Percentiles rank a stretch among this genome's conserved stretches.
Evolutionary conservation across 2,113 vertebrate species (phyloP).

Genomic region (Stomatorhinus ivindoensis): DNA sequence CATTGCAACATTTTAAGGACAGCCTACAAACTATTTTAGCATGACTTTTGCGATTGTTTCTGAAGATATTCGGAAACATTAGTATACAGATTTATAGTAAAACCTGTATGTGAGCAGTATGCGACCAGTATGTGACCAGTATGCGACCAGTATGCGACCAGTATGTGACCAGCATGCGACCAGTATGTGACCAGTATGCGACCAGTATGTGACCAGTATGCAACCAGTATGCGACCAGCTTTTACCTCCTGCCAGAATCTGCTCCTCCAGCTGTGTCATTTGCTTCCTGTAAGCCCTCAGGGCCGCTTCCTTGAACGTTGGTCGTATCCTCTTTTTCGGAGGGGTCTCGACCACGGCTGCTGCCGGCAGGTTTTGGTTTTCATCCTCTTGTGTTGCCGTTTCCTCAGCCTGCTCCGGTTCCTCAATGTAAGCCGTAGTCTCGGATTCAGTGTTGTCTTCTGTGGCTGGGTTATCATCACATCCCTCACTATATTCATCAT

Average conservation of each 20-base stretch:
- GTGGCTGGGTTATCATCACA: constrained; percentile 53
- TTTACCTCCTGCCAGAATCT: constrained; percentile 90
- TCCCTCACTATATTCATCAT: constrained; percentile 59
- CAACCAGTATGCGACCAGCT: not conserved
- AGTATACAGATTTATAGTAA: not conserved
- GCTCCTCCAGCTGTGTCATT: constrained; percentile 87
- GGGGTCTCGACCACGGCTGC: constrained; percentile 56
- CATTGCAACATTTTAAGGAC: not conserved
- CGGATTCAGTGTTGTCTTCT: constrained; percentile 57
- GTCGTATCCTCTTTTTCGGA: constrained; percentile 73
- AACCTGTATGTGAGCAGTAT: not conserved
- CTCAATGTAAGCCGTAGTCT: constrained; percentile 62
- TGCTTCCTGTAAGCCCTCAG: constrained; percentile 87
- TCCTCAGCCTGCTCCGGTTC: constrained; percentile 31
- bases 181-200: not conserved
- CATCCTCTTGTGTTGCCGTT: constrained; percentile 58
- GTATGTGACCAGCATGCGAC: not conserved
- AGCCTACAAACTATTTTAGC: not conserved
- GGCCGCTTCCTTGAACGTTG: constrained; percentile 90
- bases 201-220: not conserved
- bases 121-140: not conserved
- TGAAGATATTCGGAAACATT: not conserved
- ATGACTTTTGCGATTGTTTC: not conserved
- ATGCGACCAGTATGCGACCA: not conserved
- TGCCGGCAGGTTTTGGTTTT: constrained; percentile 80